These are phyloP conservation scores for Vandiemenella viatica DNA, from an alignment of 2,888 invertebrate species.

Conservation along the genomic window DNA sequence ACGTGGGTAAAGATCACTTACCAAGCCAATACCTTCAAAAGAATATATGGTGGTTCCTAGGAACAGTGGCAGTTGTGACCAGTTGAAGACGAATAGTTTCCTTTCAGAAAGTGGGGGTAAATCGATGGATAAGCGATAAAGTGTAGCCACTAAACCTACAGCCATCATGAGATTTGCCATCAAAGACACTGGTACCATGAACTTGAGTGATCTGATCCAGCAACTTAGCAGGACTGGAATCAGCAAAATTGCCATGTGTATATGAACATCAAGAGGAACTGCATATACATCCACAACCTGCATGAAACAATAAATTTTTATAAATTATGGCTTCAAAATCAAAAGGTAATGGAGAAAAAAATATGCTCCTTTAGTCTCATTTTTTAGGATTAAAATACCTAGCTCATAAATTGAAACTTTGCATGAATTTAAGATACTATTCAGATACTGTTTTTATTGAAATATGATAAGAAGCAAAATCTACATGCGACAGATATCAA, in stretches of 20 bases:
- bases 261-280: constrained; percentile 49
- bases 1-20: no score
- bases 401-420: no score
- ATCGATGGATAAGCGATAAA: constrained; percentile 59
- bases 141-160: constrained; percentile 54
- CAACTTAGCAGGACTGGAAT: constrained; percentile 56
- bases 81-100: constrained; percentile 39
- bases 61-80: constrained; percentile 58
- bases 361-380: no score
- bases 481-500: no score
- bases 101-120: constrained; percentile 48
- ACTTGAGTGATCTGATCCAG: constrained; percentile 60
- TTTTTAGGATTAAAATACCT: no score
- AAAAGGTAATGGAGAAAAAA: no score
- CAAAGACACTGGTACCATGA: constrained; percentile 60
- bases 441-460: no score
- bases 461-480: no score
- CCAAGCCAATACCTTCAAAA: constrained; percentile 89
- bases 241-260: constrained; percentile 59
- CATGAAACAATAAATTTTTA: no score
- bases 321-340: no score
- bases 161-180: constrained; percentile 65
- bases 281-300: no score
- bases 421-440: no score
- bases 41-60: constrained; percentile 94